Conservation (phyloP, 2,797 vertebrate genomes). For the Clarias platycephalus region DNA sequence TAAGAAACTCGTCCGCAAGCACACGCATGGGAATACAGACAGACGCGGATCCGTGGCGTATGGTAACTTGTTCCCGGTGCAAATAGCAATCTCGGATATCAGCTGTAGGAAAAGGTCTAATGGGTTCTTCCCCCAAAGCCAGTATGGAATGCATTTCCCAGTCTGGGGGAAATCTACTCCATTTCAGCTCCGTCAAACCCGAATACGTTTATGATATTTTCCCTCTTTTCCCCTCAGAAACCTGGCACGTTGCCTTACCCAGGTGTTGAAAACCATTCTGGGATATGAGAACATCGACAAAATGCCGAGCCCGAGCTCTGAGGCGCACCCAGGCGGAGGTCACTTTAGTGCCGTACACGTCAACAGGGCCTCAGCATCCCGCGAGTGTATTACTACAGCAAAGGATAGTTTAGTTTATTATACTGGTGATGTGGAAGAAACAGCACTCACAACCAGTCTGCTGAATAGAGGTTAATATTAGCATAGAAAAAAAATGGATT, state of each 20-base stretch:
- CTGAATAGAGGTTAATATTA: too few relatives aligned
- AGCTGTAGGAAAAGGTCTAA: constrained; percentile 37
- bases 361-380: not conserved
- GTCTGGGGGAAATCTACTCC: constrained; percentile 45
- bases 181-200: constrained; percentile 22
- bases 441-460: not conserved
- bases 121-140: constrained; percentile 42
- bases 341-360: not conserved
- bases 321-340: constrained; percentile 16
- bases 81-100: constrained; percentile 47
- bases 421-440: not conserved
- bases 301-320: not conserved
- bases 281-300: constrained; percentile 24
- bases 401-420: not conserved
- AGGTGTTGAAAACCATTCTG: constrained; percentile 33
- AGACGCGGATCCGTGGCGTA: constrained; percentile 4
- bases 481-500: too few relatives aligned
- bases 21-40: constrained; percentile 13
- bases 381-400: not conserved
- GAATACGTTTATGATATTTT: constrained; percentile 24
- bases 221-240: not conserved
- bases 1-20: constrained; percentile 14
- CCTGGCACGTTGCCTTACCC: constrained; percentile 24
- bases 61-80: constrained; percentile 34
- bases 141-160: constrained; percentile 46